Conservation (phyloP, 2,113 vertebrate genomes). For the Donacobius atricapilla region DNA sequence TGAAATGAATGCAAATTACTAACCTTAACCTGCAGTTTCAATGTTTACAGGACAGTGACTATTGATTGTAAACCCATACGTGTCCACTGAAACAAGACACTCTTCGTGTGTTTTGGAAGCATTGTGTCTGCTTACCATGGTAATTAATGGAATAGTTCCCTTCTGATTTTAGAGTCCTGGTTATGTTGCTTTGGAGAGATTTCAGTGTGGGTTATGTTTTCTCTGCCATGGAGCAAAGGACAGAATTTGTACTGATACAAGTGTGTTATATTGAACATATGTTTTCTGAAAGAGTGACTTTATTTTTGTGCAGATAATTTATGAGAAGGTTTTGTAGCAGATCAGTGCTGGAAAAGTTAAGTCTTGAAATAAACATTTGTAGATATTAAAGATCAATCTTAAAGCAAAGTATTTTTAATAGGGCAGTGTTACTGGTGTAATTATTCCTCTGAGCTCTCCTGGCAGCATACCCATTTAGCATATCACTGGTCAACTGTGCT, state of each 20-base stretch:
- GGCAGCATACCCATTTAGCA: background rate
- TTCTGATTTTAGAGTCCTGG: background rate
- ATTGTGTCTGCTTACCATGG: background rate
- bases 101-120: background rate
- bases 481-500: background rate
- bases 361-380: background rate
- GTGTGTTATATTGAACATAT: background rate
- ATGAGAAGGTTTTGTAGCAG: slow-evolving; percentile 45
- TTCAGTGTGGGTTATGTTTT: background rate
- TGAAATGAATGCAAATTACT: background rate
- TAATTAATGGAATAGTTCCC: background rate
- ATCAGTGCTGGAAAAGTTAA: background rate
- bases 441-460: background rate
- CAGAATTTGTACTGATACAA: slow-evolving; percentile 11
- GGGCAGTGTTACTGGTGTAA: background rate
- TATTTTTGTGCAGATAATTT: slow-evolving; percentile 61
- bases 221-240: background rate
- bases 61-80: slow-evolving; percentile 48
- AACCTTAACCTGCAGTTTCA: background rate
- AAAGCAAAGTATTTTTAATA: background rate
- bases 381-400: background rate
- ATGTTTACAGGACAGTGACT: slow-evolving; percentile 62
- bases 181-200: background rate
- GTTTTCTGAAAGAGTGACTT: slow-evolving; percentile 7
- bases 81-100: background rate